Percentiles rank a stretch among this genome's conserved stretches.
phyloP scores from a whole-genome alignment of 2,113 vertebrate genomes.

The Orycteropus afer region DNA sequence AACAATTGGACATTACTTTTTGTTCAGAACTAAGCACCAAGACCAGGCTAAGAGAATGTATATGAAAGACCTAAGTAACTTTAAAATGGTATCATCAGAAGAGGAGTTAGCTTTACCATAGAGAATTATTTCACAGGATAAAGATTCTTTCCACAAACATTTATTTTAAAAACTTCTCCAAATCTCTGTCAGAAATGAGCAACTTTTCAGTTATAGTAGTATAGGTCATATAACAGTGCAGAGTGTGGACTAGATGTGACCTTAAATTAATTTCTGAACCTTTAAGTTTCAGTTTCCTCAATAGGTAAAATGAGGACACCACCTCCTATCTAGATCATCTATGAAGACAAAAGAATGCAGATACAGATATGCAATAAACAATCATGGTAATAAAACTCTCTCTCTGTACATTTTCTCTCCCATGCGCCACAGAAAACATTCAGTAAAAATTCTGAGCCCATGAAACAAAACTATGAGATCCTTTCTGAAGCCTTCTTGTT shows the following conservation, averaged over 20 bases:
- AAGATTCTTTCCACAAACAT: background rate
- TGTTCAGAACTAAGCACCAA: background rate
- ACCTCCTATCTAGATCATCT: background rate
- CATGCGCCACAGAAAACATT: background rate
- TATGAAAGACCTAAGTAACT: background rate
- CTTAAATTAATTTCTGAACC: background rate
- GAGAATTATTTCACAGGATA: background rate
- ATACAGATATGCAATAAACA: background rate
- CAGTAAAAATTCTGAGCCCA: background rate
- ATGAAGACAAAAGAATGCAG: background rate
- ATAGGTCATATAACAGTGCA: background rate
- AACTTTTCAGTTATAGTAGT: background rate
- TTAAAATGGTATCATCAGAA: background rate
- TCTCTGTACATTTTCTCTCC: background rate
- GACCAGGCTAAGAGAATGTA: background rate
- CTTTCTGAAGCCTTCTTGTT: background rate
- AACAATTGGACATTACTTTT: background rate
- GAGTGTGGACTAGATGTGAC: background rate
- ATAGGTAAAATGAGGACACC: background rate
- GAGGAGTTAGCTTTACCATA: background rate
- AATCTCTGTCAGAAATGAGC: background rate
- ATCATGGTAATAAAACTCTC: background rate
- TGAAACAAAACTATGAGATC: background rate
- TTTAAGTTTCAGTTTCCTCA: background rate
- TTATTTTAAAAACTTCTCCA: background rate